phyloP scores from a whole-genome alignment of 2,888 invertebrate genomes.

The Atethmia centrago region DNA sequence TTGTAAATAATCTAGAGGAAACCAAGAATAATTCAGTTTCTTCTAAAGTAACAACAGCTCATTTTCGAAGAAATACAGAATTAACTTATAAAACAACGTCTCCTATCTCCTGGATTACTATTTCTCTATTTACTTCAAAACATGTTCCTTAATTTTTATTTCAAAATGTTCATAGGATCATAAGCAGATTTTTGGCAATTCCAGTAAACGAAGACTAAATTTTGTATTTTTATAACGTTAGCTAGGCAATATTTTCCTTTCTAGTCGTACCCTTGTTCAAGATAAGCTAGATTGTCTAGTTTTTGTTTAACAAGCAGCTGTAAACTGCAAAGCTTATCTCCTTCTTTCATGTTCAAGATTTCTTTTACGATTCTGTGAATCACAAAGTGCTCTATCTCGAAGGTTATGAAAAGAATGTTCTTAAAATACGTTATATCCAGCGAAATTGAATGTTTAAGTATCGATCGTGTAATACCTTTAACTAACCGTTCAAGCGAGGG shows the following conservation, averaged over 20 bases:
- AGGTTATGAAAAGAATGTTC: slow-evolving; percentile 18
- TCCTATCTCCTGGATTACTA: background rate
- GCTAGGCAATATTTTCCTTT: slow-evolving; percentile 16
- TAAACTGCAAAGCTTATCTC: slow-evolving; percentile 46
- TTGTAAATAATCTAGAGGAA: background rate
- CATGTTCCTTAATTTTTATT: background rate
- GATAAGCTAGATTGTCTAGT: slow-evolving; percentile 47
- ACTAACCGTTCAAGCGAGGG: slow-evolving; percentile 54
- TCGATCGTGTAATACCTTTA: slow-evolving; percentile 54
- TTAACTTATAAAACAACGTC: no score
- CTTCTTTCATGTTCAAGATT: slow-evolving; percentile 30
- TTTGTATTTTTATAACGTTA: slow-evolving; percentile 17
- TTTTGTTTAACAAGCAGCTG: slow-evolving; percentile 28
- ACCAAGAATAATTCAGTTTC: background rate
- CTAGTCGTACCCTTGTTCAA: slow-evolving; percentile 30
- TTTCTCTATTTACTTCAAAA: background rate
- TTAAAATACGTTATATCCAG: slow-evolving; percentile 28
- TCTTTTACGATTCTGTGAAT: slow-evolving; percentile 38
- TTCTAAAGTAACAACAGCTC: background rate
- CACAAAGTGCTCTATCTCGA: slow-evolving; percentile 17
- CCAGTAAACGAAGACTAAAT: slow-evolving; percentile 5
- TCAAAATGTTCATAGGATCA: background rate
- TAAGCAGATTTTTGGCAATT: slow-evolving; percentile 5
- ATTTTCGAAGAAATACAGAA: background rate
- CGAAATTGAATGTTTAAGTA: slow-evolving; percentile 46